Evolutionary conservation across 1,140 invertebrate genomes (phyloP).

Genomic region (Zelostemma sp.): DNA sequence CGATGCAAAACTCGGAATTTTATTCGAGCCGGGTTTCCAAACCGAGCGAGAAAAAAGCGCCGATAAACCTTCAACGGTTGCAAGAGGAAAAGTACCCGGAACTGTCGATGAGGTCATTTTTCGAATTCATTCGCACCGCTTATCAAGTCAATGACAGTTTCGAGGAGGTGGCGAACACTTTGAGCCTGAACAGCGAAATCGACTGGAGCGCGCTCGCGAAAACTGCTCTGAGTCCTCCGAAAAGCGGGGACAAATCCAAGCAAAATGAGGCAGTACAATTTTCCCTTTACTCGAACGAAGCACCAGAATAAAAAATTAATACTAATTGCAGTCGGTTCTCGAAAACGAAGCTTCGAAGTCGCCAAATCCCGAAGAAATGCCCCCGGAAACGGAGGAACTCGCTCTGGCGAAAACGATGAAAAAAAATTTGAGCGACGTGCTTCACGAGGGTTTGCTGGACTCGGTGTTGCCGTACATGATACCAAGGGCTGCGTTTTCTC

Average conservation of each 20-base stretch:
- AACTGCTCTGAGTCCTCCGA: slow-evolving; percentile 52
- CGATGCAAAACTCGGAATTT: slow-evolving; percentile 8
- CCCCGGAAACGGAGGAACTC: slow-evolving; percentile 38
- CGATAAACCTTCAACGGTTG: slow-evolving; percentile 20
- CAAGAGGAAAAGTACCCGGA: slow-evolving; percentile 65
- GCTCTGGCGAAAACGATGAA: slow-evolving; percentile 61
- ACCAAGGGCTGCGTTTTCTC: slow-evolving; percentile 65
- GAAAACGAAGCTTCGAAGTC: neutral
- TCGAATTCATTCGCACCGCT: slow-evolving; percentile 80
- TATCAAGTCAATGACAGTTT: slow-evolving; percentile 77
- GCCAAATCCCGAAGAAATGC: neutral
- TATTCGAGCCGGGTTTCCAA: neutral
- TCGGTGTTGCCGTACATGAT: slow-evolving; percentile 81
- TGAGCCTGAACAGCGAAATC: slow-evolving; percentile 71
- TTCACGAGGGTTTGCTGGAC: slow-evolving; percentile 83
- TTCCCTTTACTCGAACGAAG: no score
- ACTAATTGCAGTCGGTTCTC: slow-evolving; percentile 8
- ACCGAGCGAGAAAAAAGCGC: slow-evolving; percentile 19
- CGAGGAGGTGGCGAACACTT: slow-evolving; percentile 72
- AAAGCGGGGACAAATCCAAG: slow-evolving; percentile 11
- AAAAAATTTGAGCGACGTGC: slow-evolving; percentile 73
- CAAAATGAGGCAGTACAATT: no score
- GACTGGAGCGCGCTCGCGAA: slow-evolving; percentile 75
- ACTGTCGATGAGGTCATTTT: slow-evolving; percentile 78
- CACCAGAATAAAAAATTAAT: no score